Evolutionary conservation across 2,113 vertebrate species (phyloP).

Genomic region (Chiloscyllium plagiosum): DNA sequence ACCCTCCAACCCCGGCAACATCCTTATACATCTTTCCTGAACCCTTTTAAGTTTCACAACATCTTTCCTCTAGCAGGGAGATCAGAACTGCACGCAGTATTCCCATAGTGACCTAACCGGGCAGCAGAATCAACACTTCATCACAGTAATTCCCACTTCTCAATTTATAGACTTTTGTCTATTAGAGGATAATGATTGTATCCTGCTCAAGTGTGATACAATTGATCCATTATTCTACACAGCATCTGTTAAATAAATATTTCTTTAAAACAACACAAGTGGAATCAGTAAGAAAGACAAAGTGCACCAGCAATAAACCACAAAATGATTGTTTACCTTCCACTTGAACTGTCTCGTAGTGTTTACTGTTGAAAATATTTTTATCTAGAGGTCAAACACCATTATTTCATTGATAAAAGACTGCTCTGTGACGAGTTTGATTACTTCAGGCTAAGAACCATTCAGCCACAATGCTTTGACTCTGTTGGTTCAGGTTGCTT

Average conservation of each 20-base stretch:
- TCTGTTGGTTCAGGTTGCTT: background rate
- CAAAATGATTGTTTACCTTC: slow-evolving; percentile 19
- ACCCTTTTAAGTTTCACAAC: no score
- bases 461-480: background rate
- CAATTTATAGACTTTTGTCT: background rate
- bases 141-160: background rate
- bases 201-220: background rate
- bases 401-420: background rate
- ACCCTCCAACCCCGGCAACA: no score
- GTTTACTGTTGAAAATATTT: slow-evolving; percentile 30
- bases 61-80: no score
- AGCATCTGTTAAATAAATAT: slow-evolving; percentile 31
- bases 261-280: background rate
- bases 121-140: background rate
- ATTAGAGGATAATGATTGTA: slow-evolving; percentile 1
- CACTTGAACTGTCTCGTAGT: slow-evolving; percentile 3
- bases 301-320: slow-evolving; percentile 13
- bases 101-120: no score
- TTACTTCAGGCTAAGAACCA: background rate
- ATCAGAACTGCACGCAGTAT: no score
- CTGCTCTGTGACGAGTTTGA: background rate
- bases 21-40: no score
- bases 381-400: slow-evolving; percentile 29
- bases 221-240: background rate
- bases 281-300: slow-evolving; percentile 14